Percentiles rank a stretch among this genome's conserved stretches.
phyloP scores from a whole-genome alignment of 2,797 vertebrate genomes.

The Sebastes iracundus region DNA sequence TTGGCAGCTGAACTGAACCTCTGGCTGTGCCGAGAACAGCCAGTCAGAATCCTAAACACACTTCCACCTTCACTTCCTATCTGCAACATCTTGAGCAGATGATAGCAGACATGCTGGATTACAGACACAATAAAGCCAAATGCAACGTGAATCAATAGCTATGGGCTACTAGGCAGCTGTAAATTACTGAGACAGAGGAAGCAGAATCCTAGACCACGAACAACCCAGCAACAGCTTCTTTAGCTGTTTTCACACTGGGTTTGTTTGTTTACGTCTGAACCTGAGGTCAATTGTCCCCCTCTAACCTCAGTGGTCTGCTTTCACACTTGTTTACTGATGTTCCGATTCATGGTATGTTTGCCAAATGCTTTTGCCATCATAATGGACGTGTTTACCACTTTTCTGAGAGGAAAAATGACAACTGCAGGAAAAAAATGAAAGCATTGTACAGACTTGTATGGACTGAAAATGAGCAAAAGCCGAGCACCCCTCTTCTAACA shows the following conservation, averaged over 20 bases:
- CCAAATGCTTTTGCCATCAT: not conserved
- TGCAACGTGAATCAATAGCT: conserved; percentile 30
- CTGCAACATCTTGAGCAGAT: conserved; percentile 31
- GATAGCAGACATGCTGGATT: conserved; percentile 29
- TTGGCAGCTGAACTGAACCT: conserved; percentile 35
- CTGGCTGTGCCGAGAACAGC: conserved; percentile 26
- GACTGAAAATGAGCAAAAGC: not conserved
- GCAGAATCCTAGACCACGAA: conserved; percentile 7
- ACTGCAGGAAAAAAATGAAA: not conserved
- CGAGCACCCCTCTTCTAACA: not conserved
- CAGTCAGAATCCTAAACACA: conserved; percentile 11
- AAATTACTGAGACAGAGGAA: not conserved
- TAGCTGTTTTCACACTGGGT: conserved; percentile 20
- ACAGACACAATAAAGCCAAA: conserved; percentile 30
- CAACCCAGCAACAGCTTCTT: not conserved
- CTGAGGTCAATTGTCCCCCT: not conserved
- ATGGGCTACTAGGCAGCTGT: not conserved
- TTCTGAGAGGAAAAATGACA: not conserved
- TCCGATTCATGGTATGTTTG: conserved; percentile 1
- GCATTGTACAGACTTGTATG: not conserved
- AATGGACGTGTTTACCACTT: not conserved
- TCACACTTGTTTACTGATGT: conserved; percentile 14
- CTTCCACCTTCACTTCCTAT: conserved; percentile 7
- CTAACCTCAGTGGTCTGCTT: not conserved
- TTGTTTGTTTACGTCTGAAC: conserved; percentile 41